These are phyloP conservation scores for Psix sp. DNA, from an alignment of 1,140 invertebrate species.

Conservation along the genomic window DNA sequence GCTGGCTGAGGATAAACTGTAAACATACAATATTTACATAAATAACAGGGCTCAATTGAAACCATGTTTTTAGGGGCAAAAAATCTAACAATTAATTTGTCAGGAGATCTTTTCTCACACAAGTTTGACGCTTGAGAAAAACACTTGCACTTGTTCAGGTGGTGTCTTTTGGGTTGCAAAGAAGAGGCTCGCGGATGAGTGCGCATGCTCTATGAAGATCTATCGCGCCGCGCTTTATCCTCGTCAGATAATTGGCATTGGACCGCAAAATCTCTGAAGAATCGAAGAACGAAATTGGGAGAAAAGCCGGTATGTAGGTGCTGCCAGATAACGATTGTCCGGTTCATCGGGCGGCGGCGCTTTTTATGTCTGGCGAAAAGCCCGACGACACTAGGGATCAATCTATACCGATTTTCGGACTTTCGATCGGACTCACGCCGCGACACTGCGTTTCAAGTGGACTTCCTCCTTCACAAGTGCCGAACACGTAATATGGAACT, in stretches of 20 bases:
- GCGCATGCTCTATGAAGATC: constrained; percentile 29
- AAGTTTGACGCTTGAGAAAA: constrained; percentile 18
- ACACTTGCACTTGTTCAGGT: constrained; percentile 34
- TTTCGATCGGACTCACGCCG: constrained; percentile 4
- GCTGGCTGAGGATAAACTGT: no score
- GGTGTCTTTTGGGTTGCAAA: constrained; percentile 29
- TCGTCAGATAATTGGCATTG: constrained; percentile 46
- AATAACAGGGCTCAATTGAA: no score
- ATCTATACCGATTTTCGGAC: constrained; percentile 1
- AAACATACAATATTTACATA: no score
- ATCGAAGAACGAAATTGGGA: constrained; percentile 21
- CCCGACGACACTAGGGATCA: constrained; percentile 1
- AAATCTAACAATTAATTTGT: constrained; percentile 3
- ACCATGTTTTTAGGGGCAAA: constrained; percentile 1
- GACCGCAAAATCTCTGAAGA: constrained; percentile 41
- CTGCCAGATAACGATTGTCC: constrained; percentile 51
- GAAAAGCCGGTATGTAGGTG: constrained; percentile 21
- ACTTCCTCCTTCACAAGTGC: constrained; percentile 26
- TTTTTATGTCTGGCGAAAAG: constrained; percentile 29
- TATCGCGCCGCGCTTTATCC: constrained; percentile 28
- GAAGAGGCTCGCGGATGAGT: constrained; percentile 31
- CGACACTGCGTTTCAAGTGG: constrained; percentile 22
- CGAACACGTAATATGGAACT: constrained; percentile 1
- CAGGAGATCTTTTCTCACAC: constrained; percentile 7
- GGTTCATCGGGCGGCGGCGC: constrained; percentile 32